phyloP scores from a whole-genome alignment of 1,140 invertebrate species.

The Hydropsyche tenuis region DNA sequence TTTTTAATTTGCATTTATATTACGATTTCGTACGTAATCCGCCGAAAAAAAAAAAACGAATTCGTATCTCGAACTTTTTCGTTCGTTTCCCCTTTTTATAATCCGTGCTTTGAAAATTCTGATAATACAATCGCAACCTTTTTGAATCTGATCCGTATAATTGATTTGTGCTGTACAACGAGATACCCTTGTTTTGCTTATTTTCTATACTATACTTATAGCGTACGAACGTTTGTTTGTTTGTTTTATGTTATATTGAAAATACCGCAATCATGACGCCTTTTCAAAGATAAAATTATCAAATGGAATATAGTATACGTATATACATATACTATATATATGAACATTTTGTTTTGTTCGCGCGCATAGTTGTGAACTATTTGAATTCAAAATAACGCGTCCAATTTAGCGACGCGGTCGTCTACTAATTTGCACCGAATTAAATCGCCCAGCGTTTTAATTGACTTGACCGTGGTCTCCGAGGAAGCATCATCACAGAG shows the following conservation, averaged over 20 bases:
- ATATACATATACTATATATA: no score
- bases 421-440: slow-evolving; percentile 6
- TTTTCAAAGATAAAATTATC: no score
- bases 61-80: slow-evolving; percentile 10
- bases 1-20: slow-evolving; percentile 29
- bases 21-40: slow-evolving; percentile 13
- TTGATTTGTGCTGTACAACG: slow-evolving; percentile 7
- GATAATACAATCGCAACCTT: slow-evolving; percentile 13
- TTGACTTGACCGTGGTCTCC: not conserved
- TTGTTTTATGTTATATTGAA: no score
- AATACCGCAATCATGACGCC: no score
- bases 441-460: slow-evolving; percentile 12
- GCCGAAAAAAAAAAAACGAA: not conserved
- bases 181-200: not conserved
- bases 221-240: no score
- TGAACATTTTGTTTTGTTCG: not conserved
- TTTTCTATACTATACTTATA: not conserved
- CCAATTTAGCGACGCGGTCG: slow-evolving; percentile 4
- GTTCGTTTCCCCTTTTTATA: not conserved
- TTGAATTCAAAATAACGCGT: not conserved
- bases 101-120: slow-evolving; percentile 10
- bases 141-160: slow-evolving; percentile 15
- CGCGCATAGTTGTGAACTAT: not conserved
- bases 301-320: no score
- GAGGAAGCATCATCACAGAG: no score